A percentile compares a stretch with the other conserved stretches of the same genome.
Conservation (phyloP, 2,797 vertebrate genomes). For the Coranthus polyacanthus region DNA sequence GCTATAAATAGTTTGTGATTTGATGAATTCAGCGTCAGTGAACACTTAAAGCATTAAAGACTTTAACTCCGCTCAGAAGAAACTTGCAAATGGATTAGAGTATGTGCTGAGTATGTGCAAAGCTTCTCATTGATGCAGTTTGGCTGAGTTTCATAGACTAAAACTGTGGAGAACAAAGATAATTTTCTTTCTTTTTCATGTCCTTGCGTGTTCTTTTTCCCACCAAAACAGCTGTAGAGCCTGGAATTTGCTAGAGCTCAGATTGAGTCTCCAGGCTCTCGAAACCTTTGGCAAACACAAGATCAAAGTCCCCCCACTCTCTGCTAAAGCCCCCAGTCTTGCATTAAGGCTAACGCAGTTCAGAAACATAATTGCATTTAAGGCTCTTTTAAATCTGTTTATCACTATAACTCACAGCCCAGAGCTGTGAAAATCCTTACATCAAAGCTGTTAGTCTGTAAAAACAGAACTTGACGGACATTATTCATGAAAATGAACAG, state of each 20-base stretch:
- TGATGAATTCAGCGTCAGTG: slow-evolving; percentile 36
- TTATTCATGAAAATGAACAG: slow-evolving; percentile 49
- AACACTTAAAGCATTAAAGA: slow-evolving; percentile 24
- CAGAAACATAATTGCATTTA: slow-evolving; percentile 73
- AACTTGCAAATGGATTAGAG: slow-evolving; percentile 48
- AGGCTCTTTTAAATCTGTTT: slow-evolving; percentile 76
- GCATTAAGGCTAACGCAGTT: slow-evolving; percentile 68
- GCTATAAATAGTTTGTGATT: slow-evolving; percentile 36
- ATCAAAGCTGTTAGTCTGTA: slow-evolving; percentile 66
- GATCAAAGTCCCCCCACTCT: slow-evolving; percentile 72
- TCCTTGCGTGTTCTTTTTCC: slow-evolving; percentile 37
- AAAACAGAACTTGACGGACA: slow-evolving; percentile 46
- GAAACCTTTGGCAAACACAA: slow-evolving; percentile 70
- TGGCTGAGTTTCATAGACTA: slow-evolving; percentile 35
- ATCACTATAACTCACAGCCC: slow-evolving; percentile 72
- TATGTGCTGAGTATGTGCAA: slow-evolving; percentile 39
- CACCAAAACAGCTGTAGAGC: slow-evolving; percentile 46
- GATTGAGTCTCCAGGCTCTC: slow-evolving; percentile 52
- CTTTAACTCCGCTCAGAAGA: slow-evolving; percentile 27
- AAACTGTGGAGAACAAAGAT: slow-evolving; percentile 48
- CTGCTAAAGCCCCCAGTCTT: slow-evolving; percentile 60
- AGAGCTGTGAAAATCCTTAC: slow-evolving; percentile 63
- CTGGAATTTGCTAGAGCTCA: slow-evolving; percentile 42
- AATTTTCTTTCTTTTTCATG: slow-evolving; percentile 33
- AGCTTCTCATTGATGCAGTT: slow-evolving; percentile 42